Conservation (phyloP, 2,113 vertebrate genomes). For the Pterophyllum scalare region DNA sequence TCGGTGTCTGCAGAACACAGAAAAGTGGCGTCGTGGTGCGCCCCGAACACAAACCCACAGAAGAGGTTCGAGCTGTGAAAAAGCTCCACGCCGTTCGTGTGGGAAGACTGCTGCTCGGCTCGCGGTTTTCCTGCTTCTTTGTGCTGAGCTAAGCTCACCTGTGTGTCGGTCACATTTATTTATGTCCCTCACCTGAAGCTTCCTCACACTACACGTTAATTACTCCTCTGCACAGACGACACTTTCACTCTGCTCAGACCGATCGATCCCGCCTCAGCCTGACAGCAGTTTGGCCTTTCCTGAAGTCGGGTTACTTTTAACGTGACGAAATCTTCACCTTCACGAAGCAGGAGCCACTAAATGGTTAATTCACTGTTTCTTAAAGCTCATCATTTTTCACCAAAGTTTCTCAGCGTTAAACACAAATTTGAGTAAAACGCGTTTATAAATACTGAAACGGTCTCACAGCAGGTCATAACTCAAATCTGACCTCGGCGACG, state of each 20-base stretch:
- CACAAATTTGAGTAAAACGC: background rate
- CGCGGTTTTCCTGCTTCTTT: background rate
- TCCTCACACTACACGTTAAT: background rate
- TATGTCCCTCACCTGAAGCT: background rate
- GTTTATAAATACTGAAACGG: background rate
- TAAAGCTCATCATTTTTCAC: background rate
- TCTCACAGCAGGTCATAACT: background rate
- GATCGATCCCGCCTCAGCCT: background rate
- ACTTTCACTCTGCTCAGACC: too few relatives aligned
- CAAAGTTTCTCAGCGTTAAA: background rate
- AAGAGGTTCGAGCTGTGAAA: too few relatives aligned
- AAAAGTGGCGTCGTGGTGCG: background rate
- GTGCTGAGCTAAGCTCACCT: conserved; percentile 1
- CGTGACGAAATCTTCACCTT: background rate
- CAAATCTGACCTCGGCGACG: background rate
- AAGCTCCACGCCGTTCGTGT: too few relatives aligned
- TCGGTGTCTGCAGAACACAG: conserved; percentile 31
- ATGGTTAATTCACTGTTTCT: background rate
- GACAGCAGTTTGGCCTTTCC: background rate
- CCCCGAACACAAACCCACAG: background rate
- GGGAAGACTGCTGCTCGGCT: background rate
- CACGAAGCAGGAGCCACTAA: background rate
- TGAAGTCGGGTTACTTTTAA: background rate
- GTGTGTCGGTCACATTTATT: background rate
- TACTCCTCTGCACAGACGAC: background rate